Evolutionary conservation across 2,888 invertebrate genomes (phyloP).

Genomic region (Hypomecis atomaria): DNA sequence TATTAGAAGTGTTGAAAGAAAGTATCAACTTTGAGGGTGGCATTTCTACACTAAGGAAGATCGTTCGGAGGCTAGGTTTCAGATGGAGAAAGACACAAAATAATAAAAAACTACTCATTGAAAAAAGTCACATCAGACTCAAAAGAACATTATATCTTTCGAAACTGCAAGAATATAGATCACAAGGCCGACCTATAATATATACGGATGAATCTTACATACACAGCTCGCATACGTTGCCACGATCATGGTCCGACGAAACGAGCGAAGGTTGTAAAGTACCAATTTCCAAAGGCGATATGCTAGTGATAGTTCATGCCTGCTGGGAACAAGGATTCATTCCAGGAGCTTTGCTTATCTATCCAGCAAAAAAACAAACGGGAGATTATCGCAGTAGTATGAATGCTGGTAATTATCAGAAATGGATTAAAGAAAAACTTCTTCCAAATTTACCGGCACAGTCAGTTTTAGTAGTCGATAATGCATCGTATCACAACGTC

Average conservation of each 20-base stretch:
- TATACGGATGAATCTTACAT: slow-evolving; percentile 36
- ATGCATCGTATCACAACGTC: too few species aligned
- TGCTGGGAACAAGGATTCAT: background rate
- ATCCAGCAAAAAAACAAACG: background rate
- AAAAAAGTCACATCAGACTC: slow-evolving; percentile 34
- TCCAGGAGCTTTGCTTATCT: background rate
- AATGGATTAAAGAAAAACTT: too few species aligned
- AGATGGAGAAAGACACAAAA: slow-evolving; percentile 41
- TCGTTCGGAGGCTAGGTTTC: slow-evolving; percentile 25
- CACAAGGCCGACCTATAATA: slow-evolving; percentile 31
- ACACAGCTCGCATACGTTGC: slow-evolving; percentile 1
- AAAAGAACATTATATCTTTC: slow-evolving; percentile 35
- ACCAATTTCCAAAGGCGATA: background rate
- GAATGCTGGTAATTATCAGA: too few species aligned
- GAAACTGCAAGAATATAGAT: slow-evolving; percentile 33
- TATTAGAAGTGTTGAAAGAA: too few species aligned
- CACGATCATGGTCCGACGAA: background rate
- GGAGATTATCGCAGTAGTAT: background rate
- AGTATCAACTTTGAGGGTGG: too few species aligned
- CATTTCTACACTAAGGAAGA: too few species aligned
- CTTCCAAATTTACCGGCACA: too few species aligned
- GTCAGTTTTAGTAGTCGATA: too few species aligned
- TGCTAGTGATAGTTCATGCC: background rate
- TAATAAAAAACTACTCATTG: slow-evolving; percentile 41
- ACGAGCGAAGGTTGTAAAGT: slow-evolving; percentile 2